Evolutionary conservation across 1,140 invertebrate species (phyloP).

Genomic region (Bombyx mori): DNA sequence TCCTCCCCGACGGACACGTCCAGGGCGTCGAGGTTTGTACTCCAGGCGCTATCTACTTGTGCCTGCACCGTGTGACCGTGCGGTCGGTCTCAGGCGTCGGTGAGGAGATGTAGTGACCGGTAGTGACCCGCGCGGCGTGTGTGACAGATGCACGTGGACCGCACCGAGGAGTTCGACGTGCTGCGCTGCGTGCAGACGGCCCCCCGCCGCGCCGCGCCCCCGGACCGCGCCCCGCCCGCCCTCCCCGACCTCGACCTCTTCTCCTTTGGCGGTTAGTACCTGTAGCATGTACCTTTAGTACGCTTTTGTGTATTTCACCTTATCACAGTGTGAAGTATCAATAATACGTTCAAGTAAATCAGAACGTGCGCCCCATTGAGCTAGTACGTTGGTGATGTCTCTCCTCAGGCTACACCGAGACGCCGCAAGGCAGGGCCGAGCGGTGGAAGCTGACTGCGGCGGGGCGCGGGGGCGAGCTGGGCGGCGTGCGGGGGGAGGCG

Average conservation of each 20-base stretch:
- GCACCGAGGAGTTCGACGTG: slow-evolving; percentile 18
- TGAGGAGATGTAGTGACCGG: background rate
- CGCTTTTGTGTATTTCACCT: too few species aligned
- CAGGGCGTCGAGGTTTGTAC: slow-evolving; percentile 27
- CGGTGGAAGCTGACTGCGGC: slow-evolving; percentile 26
- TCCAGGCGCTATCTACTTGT: background rate
- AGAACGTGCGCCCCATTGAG: background rate
- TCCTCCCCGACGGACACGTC: slow-evolving; percentile 22
- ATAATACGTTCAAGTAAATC: too few species aligned
- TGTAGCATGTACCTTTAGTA: too few species aligned
- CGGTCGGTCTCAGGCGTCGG: background rate
- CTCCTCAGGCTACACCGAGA: slow-evolving; percentile 26
- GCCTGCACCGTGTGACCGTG: background rate
- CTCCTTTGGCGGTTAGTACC: slow-evolving; percentile 24
- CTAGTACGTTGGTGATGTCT: background rate
- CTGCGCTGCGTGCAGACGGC: slow-evolving; percentile 27
- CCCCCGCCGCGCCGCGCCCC: slow-evolving; percentile 5
- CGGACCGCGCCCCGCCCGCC: slow-evolving; percentile 27
- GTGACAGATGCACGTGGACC: slow-evolving; percentile 27
- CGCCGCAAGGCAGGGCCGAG: slow-evolving; percentile 19
- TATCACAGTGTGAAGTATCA: too few species aligned
- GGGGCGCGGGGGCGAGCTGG: slow-evolving; percentile 25
- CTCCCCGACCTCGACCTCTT: slow-evolving; percentile 36
- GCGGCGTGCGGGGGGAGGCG: slow-evolving; percentile 30
- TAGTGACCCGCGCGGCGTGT: background rate